Evolutionary conservation across 2,888 invertebrate genomes (phyloP).

Genomic region (Griposia aprilina): DNA sequence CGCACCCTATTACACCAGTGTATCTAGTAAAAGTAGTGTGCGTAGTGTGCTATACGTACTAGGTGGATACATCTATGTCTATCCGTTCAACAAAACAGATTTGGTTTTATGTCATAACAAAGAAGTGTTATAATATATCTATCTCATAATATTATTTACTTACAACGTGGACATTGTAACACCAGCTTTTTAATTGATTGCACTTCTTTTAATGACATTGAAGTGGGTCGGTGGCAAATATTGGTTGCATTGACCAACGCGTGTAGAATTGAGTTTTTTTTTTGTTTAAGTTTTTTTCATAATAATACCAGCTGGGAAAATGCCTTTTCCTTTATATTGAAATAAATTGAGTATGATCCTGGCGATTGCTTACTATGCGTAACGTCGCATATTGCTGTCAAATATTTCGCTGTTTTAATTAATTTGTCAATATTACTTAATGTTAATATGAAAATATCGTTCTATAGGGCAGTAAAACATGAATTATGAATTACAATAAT

Average conservation of each 20-base stretch:
- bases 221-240: not conserved
- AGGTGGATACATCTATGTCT: not conserved
- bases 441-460: not conserved
- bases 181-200: constrained; percentile 6
- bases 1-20: too few relatives aligned
- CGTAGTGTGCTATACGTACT: too few relatives aligned
- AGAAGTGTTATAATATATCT: not conserved
- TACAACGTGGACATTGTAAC: not conserved
- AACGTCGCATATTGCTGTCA: not conserved
- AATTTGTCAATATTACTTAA: not conserved
- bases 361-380: not conserved
- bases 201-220: constrained; percentile 15
- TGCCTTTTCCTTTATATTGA: not conserved
- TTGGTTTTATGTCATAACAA: not conserved
- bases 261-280: constrained; percentile 1
- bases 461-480: too few relatives aligned
- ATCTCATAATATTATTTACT: not conserved
- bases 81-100: not conserved
- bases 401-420: not conserved
- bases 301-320: not conserved
- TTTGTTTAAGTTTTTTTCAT: constrained; percentile 1
- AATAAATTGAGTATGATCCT: not conserved
- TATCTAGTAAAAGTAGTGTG: too few relatives aligned
- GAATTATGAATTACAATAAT: not conserved
- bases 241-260: not conserved